Conservation (phyloP, 1,140 invertebrate species). For the Vanessa tameamea region DNA sequence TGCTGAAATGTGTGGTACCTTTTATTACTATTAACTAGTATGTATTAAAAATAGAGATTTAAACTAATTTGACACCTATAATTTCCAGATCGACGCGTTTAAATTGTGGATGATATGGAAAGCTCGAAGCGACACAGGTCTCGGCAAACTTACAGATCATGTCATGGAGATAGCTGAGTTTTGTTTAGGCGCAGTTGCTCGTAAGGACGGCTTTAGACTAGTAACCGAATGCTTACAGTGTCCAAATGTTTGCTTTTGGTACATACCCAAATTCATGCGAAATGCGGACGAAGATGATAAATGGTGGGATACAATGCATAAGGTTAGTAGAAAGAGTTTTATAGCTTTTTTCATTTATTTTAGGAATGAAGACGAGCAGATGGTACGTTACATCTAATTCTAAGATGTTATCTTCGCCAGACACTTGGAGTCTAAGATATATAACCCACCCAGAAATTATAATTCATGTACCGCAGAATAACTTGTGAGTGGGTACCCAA, state of each 20-base stretch:
- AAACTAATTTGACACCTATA: too few relatives aligned
- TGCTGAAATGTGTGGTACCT: too few relatives aligned
- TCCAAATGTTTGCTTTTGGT: conserved; percentile 96
- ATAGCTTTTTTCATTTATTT: too few relatives aligned
- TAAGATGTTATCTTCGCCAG: too few relatives aligned
- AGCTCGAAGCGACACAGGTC: conserved; percentile 84
- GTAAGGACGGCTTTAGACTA: conserved; percentile 82
- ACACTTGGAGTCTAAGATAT: too few relatives aligned
- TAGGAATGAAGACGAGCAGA: too few relatives aligned
- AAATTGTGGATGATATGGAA: conserved; percentile 98
- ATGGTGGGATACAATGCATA: conserved; percentile 86
- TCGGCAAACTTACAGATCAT: conserved; percentile 83
- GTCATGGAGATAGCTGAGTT: conserved; percentile 84
- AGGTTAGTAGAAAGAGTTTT: conserved; percentile 63
- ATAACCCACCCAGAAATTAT: too few relatives aligned
- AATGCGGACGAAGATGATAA: conserved; percentile 81
- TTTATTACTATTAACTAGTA: too few relatives aligned
- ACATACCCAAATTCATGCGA: conserved; percentile 89
- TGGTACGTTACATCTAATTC: too few relatives aligned
- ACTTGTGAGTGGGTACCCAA: too few relatives aligned
- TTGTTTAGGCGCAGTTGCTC: conserved; percentile 78
- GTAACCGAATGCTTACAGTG: conserved; percentile 85
- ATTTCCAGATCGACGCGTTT: conserved; percentile 89
- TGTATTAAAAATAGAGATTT: too few relatives aligned
- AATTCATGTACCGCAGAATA: too few relatives aligned